phyloP scores from a whole-genome alignment of 2,888 invertebrate species.

The Abscondita cerata region DNA sequence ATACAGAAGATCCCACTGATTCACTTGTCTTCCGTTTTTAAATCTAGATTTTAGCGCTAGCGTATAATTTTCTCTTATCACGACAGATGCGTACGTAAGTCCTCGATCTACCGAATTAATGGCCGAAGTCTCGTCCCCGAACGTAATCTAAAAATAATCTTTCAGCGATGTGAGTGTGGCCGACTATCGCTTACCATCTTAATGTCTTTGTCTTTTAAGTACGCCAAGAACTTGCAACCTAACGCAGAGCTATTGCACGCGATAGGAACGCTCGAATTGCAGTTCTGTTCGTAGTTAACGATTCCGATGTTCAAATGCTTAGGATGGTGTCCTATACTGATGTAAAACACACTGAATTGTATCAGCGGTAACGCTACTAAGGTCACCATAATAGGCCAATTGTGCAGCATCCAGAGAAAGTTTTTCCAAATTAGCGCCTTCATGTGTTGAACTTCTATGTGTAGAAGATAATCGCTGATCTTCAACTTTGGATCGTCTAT shows the following conservation, averaged over 20 bases:
- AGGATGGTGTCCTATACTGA: conserved; percentile 87
- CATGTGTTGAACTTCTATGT: conserved; percentile 59
- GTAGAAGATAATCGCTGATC: conserved; percentile 60
- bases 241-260: conserved; percentile 72
- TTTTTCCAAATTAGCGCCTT: conserved; percentile 89
- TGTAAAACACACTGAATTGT: conserved; percentile 87
- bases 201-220: conserved; percentile 70
- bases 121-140: conserved; percentile 64
- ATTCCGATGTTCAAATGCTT: conserved; percentile 77
- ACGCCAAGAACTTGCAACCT: conserved; percentile 80
- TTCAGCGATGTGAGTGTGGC: conserved; percentile 53
- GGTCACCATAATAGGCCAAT: conserved; percentile 82
- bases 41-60: conserved; percentile 65
- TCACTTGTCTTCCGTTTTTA: conserved; percentile 62
- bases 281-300: conserved; percentile 76
- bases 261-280: conserved; percentile 63
- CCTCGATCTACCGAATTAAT: conserved; percentile 72
- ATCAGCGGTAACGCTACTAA: conserved; percentile 84
- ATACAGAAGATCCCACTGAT: conserved; percentile 64
- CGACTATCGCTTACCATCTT: conserved; percentile 65
- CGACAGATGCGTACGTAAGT: conserved; percentile 77
- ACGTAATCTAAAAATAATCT: conserved; percentile 55
- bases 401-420: conserved; percentile 85
- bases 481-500: conserved; percentile 66
- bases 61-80: conserved; percentile 80